phyloP scores from a whole-genome alignment of 2,888 invertebrate genomes.

The Dryococelus australis region DNA sequence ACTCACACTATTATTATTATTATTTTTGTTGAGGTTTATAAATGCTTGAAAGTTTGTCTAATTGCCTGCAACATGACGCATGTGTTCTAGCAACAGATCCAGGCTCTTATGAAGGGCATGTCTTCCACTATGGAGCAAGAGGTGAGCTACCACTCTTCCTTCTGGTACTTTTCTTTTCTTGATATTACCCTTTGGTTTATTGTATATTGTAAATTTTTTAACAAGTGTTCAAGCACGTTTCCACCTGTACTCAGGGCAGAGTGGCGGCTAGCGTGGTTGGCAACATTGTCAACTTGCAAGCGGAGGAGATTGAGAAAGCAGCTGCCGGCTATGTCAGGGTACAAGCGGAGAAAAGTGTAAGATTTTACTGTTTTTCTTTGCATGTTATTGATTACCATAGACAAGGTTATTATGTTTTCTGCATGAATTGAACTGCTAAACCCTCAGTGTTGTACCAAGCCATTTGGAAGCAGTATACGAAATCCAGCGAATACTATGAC shows the following conservation, averaged over 20 bases:
- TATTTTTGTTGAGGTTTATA: not conserved
- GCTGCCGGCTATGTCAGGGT: conserved; percentile 78
- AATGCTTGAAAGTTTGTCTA: not conserved
- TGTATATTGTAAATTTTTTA: too few species aligned
- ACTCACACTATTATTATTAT: too few species aligned
- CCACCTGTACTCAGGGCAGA: conserved; percentile 51
- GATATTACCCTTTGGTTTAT: too few species aligned
- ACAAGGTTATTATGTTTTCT: too few species aligned
- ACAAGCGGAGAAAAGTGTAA: conserved; percentile 74
- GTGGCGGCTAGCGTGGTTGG: conserved; percentile 59
- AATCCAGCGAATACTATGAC: too few species aligned
- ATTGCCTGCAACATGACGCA: conserved; percentile 27
- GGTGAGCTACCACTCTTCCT: conserved; percentile 54
- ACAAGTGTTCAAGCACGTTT: not conserved
- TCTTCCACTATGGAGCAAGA: conserved; percentile 60
- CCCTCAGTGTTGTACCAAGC: too few species aligned
- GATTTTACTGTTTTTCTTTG: not conserved
- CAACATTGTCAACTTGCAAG: conserved; percentile 66
- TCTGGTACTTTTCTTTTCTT: too few species aligned
- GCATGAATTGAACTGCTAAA: too few species aligned
- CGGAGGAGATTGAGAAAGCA: conserved; percentile 70
- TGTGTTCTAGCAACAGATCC: conserved; percentile 45
- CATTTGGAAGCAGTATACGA: too few species aligned
- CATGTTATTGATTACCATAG: too few species aligned
- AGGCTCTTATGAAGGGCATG: conserved; percentile 63